Conservation (phyloP, 2,797 vertebrate genomes). For the Lycodopsis pacificus region DNA sequence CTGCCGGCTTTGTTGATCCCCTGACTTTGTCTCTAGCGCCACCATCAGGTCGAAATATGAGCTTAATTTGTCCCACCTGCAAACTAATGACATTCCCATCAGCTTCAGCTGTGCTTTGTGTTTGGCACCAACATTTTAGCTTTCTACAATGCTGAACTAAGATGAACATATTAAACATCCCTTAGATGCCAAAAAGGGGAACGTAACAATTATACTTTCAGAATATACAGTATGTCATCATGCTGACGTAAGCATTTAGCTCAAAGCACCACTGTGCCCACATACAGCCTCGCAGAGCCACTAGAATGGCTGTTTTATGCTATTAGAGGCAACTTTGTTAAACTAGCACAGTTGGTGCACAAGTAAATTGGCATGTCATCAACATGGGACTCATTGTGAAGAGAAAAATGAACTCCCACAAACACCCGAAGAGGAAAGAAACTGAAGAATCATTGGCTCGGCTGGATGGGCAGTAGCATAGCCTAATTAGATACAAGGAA, state of each 20-base stretch:
- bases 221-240: not conserved
- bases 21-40: not conserved
- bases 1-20: not conserved
- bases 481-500: constrained; percentile 4
- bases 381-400: not conserved
- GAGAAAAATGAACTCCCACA: not conserved
- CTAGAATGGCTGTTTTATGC: not conserved
- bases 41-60: not conserved
- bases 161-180: not conserved
- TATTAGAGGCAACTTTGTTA: not conserved
- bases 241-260: not conserved
- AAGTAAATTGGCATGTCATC: not conserved
- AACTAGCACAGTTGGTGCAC: not conserved
- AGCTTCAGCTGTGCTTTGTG: not conserved
- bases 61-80: not conserved
- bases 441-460: not conserved
- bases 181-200: too few species aligned
- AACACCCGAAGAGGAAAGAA: constrained; percentile 2
- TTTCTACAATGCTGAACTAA: not conserved
- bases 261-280: not conserved
- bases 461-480: constrained; percentile 2
- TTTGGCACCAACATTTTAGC: not conserved
- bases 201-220: not conserved
- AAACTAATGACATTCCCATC: not conserved
- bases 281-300: not conserved